phyloP scores from a whole-genome alignment of 2,888 invertebrate species.

The Spatulosminthurus flaviceps region DNA sequence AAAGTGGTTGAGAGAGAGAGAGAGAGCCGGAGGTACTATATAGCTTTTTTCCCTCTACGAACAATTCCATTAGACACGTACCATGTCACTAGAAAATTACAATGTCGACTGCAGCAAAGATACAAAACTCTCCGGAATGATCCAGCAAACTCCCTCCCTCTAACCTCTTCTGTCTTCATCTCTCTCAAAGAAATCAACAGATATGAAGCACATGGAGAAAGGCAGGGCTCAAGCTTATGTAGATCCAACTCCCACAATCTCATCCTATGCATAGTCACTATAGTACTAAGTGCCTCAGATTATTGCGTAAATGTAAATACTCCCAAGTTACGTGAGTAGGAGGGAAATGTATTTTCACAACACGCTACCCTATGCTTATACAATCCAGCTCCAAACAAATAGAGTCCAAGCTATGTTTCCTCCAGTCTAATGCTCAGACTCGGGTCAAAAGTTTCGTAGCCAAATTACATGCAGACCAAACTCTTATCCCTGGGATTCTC shows the following conservation, averaged over 20 bases:
- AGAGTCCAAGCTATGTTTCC: too few species aligned
- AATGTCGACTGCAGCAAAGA: conserved; percentile 8
- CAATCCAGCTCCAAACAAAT: too few species aligned
- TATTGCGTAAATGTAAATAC: too few species aligned
- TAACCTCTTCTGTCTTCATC: not conserved
- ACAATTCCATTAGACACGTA: not conserved
- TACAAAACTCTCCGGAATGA: not conserved
- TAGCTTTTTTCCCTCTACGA: too few species aligned
- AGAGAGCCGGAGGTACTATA: not conserved
- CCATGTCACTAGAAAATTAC: conserved; percentile 9
- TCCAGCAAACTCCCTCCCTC: not conserved
- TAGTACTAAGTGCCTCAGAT: too few species aligned
- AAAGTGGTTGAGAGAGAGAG: not conserved
- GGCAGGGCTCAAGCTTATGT: not conserved
- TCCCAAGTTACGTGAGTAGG: too few species aligned
- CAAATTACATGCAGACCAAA: too few species aligned
- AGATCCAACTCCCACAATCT: not conserved
- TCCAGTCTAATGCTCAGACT: too few species aligned
- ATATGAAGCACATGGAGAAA: not conserved
- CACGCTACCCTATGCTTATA: too few species aligned
- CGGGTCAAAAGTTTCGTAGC: too few species aligned
- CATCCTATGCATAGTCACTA: not conserved
- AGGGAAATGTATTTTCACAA: too few species aligned
- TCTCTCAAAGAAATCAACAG: not conserved
- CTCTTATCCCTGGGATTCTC: too few species aligned